Evolutionary conservation across 1,140 invertebrate genomes (phyloP), one percentile per base, ranked within the genome.

Genomic region (Eriosoma lanigerum): DNA sequence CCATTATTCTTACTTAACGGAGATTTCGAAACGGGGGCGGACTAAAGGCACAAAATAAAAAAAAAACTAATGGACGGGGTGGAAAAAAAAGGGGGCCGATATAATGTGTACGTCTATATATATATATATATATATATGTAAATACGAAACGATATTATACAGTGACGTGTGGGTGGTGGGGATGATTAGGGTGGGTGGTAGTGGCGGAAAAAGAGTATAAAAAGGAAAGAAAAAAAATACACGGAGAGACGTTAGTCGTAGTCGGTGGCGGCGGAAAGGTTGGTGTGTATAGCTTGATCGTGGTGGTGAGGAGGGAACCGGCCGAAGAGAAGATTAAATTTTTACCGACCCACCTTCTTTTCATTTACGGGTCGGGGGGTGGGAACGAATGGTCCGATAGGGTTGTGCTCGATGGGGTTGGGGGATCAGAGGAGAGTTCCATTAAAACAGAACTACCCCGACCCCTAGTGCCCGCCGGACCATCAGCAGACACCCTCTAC

Each of bases 1-100:
- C 75, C 75, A 78, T 78, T 78, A 78, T 78, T 78, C 75, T 78
- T 78, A 78, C 56, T 78, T 78, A 78, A 48, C 75, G 75, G 75
- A 78, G 75, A 78, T 78, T 78, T 78, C 38, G 52, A 62, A 60
- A 78, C 75, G 75, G 44, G 32, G n/a, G 72, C 72, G 48, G 68
- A 72, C 46, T 62, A 62, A n/a, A 1, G 0, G 26, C 3, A 19
- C 13, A 9, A 62, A 19, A 62, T 32, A 62, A 54, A 54, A 54
- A 52, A 72, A 52, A 52, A 72, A 44, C 48, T 10, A 17, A 70
- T 17, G 24, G 46, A 48, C 21, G 13, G 73, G 73, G 56, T 19
- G 21, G 56, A 26, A 56, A 26, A 73, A 75, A 75, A 75, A 56
- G 72, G 72, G 68, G 72, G 29, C 24, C 48, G 48, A 29, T 73